Evolutionary conservation across 1,140 invertebrate species (phyloP), one percentile per base, ranked within the genome.

Genomic region (Drosophila hydei): DNA sequence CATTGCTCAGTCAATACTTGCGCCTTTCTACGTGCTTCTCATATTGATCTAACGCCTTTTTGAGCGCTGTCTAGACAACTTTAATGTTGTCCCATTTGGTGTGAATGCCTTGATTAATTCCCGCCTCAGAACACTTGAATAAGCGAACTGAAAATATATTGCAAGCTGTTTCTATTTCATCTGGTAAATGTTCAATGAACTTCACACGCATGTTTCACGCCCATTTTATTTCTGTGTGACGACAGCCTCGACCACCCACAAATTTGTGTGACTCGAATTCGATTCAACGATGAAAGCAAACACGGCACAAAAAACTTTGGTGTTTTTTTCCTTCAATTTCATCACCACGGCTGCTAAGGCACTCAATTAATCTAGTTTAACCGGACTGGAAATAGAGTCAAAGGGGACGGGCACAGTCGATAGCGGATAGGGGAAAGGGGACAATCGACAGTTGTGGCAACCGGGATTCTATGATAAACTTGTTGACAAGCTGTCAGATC

Each of bases 311-410:
- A 73, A 84, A 78, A 69, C 69, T 47, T 58, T 59, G 38, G 40
- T 63, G 55, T 71, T 70, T 48, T 69, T 9, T 42, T 30, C 43
- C 47, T 68, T 43, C 47, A 59, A 55, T 51, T 69, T 73, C 56
- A 62, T 40, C 58, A 62, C 48, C 38, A 54, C 52, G 55, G 3
- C 25, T 19, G 60, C 64, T 43, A 63, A 72, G 70, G 67, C 81
- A 88, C 77, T 78, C 83, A 88, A 87, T 87, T 87, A 88, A 87
- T 88, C 83, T 88, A 81, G 81, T 88, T 75, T 87, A 87, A 88
- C 81, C 81, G 81, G 83, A 88, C 75, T 87, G 67, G 30, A 71
- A 88, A 78, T 56, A 27, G 47, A 77, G 73, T 68, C 80, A 76
- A 73, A 70, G 60, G 21, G 69, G 71, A 40, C 47, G 60, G 40